A percentile compares a stretch with the other conserved stretches of the same genome.
These are phyloP conservation scores for Huso huso DNA, from an alignment of 2,797 vertebrate species.

Conservation along the genomic window DNA sequence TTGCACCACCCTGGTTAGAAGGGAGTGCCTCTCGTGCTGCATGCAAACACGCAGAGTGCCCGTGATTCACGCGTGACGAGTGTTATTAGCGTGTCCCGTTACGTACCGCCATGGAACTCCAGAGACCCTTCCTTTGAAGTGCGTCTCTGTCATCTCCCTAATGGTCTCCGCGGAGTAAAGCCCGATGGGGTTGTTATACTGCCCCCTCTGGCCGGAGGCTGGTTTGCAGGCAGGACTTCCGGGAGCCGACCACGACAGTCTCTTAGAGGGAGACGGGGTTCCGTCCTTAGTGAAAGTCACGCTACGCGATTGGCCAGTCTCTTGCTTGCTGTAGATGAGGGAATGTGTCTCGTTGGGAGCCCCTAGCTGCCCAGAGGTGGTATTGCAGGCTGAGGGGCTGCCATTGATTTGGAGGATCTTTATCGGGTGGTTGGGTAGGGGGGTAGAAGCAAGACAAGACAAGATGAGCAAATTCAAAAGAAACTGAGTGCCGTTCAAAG, in stretches of 20 bases:
- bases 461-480: no score
- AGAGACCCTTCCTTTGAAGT: slow-evolving; percentile 50
- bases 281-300: slow-evolving; percentile 50
- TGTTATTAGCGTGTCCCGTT: slow-evolving; percentile 26
- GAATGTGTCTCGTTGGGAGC: slow-evolving; percentile 33
- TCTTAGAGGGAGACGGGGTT: slow-evolving; percentile 15
- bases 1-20: not conserved
- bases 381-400: slow-evolving; percentile 53
- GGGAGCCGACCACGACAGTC: slow-evolving; percentile 7
- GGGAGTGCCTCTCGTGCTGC: slow-evolving; percentile 25
- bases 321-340: slow-evolving; percentile 50
- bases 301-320: slow-evolving; percentile 53
- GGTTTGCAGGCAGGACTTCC: slow-evolving; percentile 31
- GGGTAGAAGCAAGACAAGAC: slow-evolving; percentile 15
- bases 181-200: slow-evolving; percentile 91
- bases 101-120: slow-evolving; percentile 76
- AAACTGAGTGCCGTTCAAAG: no score
- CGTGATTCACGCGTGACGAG: no score
- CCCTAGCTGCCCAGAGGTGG: slow-evolving; percentile 47
- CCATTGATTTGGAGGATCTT: slow-evolving; percentile 75
- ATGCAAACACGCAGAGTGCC: slow-evolving; percentile 15
- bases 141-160: slow-evolving; percentile 80
- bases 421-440: slow-evolving; percentile 1
- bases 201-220: slow-evolving; percentile 50
- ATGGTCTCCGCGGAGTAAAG: slow-evolving; percentile 89